Conservation (phyloP, 2,888 invertebrate genomes). For the Plagodis pulveraria region DNA sequence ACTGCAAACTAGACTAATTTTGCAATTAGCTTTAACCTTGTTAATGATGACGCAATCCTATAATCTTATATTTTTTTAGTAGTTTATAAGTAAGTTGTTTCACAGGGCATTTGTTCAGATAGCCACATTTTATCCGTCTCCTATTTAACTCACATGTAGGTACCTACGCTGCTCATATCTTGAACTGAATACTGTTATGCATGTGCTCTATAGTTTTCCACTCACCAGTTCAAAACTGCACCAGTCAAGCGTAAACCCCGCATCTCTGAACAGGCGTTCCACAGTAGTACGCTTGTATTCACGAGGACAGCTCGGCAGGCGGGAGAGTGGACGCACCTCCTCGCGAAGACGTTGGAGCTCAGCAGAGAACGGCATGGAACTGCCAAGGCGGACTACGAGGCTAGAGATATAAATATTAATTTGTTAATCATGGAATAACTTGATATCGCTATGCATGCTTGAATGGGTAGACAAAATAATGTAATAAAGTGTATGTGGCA, state of each 20-base stretch:
- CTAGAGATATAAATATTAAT: constrained; percentile 63
- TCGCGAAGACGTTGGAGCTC: constrained; percentile 89
- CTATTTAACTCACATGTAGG: neutral
- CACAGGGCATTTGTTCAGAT: too few relatives aligned
- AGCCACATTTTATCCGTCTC: neutral
- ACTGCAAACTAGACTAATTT: too few relatives aligned
- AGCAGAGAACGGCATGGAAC: constrained; percentile 89
- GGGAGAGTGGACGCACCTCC: constrained; percentile 92
- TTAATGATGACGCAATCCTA: too few relatives aligned
- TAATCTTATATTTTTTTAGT: too few relatives aligned
- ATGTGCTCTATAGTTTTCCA: too few relatives aligned
- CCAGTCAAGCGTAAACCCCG: constrained; percentile 94
- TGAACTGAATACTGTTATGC: neutral
- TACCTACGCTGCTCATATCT: neutral
- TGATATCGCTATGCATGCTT: too few relatives aligned
- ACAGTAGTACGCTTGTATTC: constrained; percentile 94
- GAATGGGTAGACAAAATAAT: too few relatives aligned
- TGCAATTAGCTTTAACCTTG: too few relatives aligned
- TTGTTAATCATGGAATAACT: neutral
- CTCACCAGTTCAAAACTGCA: constrained; percentile 93
- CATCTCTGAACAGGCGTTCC: constrained; percentile 92
- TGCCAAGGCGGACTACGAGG: constrained; percentile 92
- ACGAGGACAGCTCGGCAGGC: constrained; percentile 90
- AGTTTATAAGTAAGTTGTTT: too few relatives aligned
- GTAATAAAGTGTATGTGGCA: too few relatives aligned